Base-by-base conservation (phyloP, 1,140 invertebrate genomes). In the Archivesica marissinica region DNA sequence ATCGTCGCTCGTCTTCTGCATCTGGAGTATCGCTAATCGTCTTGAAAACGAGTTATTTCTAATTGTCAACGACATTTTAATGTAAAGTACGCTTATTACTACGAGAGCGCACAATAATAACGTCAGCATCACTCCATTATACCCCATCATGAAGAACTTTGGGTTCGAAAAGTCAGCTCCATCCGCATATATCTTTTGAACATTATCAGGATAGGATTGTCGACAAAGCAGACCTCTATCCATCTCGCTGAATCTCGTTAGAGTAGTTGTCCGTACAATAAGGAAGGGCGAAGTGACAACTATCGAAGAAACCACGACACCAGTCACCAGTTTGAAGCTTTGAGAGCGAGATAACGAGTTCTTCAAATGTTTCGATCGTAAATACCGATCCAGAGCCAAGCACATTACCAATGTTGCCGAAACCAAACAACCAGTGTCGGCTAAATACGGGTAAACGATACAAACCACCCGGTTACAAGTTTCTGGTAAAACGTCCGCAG, bases 211-310 rank as follows among this genome's bases (percentile, higher is more conserved):
- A 20, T 44, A 13, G 28, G 25, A 33, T 50, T 33, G 52, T 61
- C 56, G 11, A 38, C 59, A 39, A 25, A 35, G 47, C 2, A 25
- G n/a, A 35, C 38, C 35, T 59, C 11, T 35, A 25, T 41, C 38
- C 7, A 6, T 0, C 30, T 44, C 1, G n/a, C 23, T 35, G 35
- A 44, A 17, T 28, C 23, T 44, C 28, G 3, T 64, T 6, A 38
- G 30, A 3, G 66, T 50, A 6, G 56, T 20, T 44, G 38, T 3
- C 20, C 9, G 39, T 13, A 41, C 61, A 15, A 66, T n/a, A 20
- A 79, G 30, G 47, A 64, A 52, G 13, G 77, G 59, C 25, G 41
- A 59, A 13, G 77, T 79, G 17, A 79, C 61, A 50, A 54, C 23
- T 28, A 54, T 15, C 35, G 77, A 64, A 35, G 30, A 30, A 0